Base-by-base conservation (phyloP, 2,797 vertebrate genomes). In the Notolabrus celidotus region DNA sequence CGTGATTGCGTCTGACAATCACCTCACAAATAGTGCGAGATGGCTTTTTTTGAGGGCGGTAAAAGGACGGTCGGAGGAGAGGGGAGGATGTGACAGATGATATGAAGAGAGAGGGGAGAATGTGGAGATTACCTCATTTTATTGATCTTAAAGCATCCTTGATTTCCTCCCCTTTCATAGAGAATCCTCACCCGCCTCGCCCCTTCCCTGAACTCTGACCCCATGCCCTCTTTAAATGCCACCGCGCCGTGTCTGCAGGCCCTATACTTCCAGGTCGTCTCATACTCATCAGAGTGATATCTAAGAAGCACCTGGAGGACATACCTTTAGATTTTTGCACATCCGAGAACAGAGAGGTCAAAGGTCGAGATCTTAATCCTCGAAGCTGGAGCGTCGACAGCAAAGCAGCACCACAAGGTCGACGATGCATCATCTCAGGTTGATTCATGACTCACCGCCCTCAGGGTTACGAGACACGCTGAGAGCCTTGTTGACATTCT, bases 41-140 rank as follows among this genome's bases (percentile, higher is more conserved):
- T 34, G 31, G 38, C 12, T 65, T 17, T 19, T 34, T 58, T 4
- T 33, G 38, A 41, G 11, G 36, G n/a, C n/a, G 46, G 46, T 66
- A 5, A 29, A 70, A 19, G 9, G n/a, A 36, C 16, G 52, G 45
- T 42, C 31, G 11, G 27, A 58, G 34, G 53, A 34, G 11, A 31
- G 9, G 49, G 25, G 36, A 27, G 5, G 38, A 11, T 7, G 51
- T 16, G 20, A 11, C 5, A 22, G 17, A 17, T 14, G 10, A 42
- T 1, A 20, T 0, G 9, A 60, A 36, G 34, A 36, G n/a, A n/a
- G n/a, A n/a, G 27, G 0, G 41, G 15, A 20, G 12, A 36, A 54
- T 54, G 20, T 5, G 12, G 36, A 15, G 36, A 2, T 2, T 1
- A 38, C 3, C 15, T 3, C 12, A 11, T 14, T 36, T 14, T 36